Percentiles rank a stretch among this genome's conserved stretches.
Conservation (phyloP, 2,888 invertebrate genomes). For the Belgica antarctica region DNA sequence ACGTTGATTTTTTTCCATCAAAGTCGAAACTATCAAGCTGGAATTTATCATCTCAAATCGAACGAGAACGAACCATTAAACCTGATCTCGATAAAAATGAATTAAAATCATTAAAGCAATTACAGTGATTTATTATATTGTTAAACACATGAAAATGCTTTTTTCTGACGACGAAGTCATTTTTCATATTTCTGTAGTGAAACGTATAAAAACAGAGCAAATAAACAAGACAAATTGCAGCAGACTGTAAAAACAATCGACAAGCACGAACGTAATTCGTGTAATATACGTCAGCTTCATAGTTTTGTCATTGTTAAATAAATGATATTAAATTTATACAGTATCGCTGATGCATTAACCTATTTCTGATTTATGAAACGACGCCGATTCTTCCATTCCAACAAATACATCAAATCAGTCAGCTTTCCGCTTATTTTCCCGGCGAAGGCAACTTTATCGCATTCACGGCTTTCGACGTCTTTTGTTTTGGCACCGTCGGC, state of each 20-base stretch:
- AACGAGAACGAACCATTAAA: slow-evolving; percentile 31
- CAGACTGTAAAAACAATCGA: slow-evolving; percentile 19
- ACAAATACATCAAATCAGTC: too few species aligned
- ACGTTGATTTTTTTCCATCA: neutral
- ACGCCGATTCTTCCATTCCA: neutral
- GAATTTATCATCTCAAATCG: slow-evolving; percentile 24
- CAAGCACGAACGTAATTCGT: neutral
- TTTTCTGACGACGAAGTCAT: slow-evolving; percentile 11
- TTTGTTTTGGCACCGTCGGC: too few species aligned
- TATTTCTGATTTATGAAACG: neutral
- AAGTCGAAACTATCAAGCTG: neutral
- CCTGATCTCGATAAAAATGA: slow-evolving; percentile 31
- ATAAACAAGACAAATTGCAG: slow-evolving; percentile 36
- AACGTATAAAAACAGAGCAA: slow-evolving; percentile 23
- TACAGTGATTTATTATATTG: slow-evolving; percentile 32
- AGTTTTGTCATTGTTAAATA: neutral
- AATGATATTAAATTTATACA: neutral
- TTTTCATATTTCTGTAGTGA: slow-evolving; percentile 30
- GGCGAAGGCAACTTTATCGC: too few species aligned
- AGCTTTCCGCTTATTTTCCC: too few species aligned
- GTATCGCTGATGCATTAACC: neutral
- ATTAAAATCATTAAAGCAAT: slow-evolving; percentile 42
- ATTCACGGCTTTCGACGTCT: too few species aligned
- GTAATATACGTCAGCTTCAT: neutral
- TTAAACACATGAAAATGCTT: slow-evolving; percentile 34